Conservation (phyloP, 92 coral and sea anemone genomes). For the Siderastrea siderea region DNA sequence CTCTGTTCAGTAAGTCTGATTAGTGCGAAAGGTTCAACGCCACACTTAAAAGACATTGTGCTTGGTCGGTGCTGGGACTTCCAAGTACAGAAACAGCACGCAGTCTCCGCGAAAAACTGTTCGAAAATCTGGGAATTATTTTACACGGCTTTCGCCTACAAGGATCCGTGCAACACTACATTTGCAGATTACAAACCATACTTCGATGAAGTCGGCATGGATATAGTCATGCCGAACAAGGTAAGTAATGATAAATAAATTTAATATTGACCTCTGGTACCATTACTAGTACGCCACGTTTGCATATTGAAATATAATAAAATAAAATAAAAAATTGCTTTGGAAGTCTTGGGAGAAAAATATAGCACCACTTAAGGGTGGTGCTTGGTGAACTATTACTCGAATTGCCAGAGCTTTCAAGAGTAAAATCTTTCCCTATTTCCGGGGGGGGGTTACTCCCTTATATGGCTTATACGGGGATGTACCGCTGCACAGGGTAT, state of each 20-base stretch:
- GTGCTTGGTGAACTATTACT: too few species aligned
- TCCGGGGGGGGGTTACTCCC: too few species aligned
- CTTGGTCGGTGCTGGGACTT: conserved; percentile 74
- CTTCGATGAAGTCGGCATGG: conserved; percentile 65
- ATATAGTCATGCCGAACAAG: conserved; percentile 36
- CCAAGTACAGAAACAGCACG: conserved; percentile 2
- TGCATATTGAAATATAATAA: too few species aligned
- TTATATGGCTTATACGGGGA: too few species aligned
- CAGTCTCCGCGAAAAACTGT: conserved; percentile 47
- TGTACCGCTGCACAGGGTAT: too few species aligned
- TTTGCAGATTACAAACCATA: conserved; percentile 67
- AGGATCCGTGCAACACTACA: conserved; percentile 69
- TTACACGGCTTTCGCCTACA: conserved; percentile 63
- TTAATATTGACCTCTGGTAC: not conserved
- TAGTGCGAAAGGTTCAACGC: conserved; percentile 53
- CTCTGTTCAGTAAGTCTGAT: not conserved
- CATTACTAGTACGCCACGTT: not conserved
- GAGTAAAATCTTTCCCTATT: too few species aligned
- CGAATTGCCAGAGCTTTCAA: too few species aligned
- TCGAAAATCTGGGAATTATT: conserved; percentile 64
- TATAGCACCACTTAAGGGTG: too few species aligned
- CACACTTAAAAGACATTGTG: conserved; percentile 66
- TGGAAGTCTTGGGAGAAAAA: too few species aligned
- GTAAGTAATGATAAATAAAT: not conserved
- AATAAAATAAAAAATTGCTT: too few species aligned